Base-by-base conservation (phyloP, 1,140 invertebrate genomes). In the Scaptomyza hsui region DNA sequence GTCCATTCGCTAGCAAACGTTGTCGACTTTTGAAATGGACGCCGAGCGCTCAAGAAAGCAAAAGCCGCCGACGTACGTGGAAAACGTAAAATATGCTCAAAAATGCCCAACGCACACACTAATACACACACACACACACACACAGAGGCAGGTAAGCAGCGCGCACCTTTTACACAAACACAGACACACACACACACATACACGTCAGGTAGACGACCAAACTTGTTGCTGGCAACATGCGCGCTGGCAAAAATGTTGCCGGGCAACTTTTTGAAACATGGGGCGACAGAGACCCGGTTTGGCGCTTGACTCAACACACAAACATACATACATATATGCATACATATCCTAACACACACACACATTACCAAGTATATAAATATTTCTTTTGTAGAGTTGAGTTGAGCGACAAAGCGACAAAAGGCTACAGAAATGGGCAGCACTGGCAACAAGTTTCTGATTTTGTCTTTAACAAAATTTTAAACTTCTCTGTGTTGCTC, bases 141-240 rank as follows among this genome's bases (percentile, higher is more conserved):
- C 3, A 15, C 12, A 19, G 18, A 24, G 7, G 15, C 51, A 44
- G 35, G 45, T 52, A 55, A 57, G 32, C 41, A 76, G 49, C 59
- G 53, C 61, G 72, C 74, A 83, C 72, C 79, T 75, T 67, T 78
- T 45, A 63, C 37, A 65, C 61, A 51, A 45, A 76, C 41, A 41
- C 42, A 45, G 41, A 63, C 51, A 44, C 63, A 62, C 47, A 51
- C 42, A 39, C 41, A 44, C 52, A 75, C 41, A 72, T 24, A 49
- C 61, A 60, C 70, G 48, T 70, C 81, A 85, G 80, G 80, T 83
- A 85, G 77, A 65, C 72, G 61, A 76, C 78, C 73, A 52, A 79
- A 86, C 82, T 86, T 88, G 82, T 88, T 82, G 82, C 82, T 88
- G 74, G 82, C 82, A 88, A 88, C 82, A 88, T 88, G 81, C 80